Evolutionary conservation across 2,888 invertebrate genomes (phyloP).

Genomic region (Barypeithes pellucidus): DNA sequence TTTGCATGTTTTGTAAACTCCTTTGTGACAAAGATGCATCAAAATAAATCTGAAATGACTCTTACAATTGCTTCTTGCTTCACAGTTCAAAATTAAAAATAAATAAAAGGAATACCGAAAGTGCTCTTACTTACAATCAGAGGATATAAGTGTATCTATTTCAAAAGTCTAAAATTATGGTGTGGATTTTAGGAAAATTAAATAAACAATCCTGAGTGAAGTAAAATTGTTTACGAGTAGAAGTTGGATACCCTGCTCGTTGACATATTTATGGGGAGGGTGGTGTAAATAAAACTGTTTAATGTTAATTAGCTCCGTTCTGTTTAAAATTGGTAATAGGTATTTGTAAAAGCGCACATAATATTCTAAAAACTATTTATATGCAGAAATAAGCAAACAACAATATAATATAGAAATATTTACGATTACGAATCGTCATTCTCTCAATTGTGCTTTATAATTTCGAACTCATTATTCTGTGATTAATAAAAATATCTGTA

Average conservation of each 20-base stretch:
- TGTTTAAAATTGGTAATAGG: slow-evolving; percentile 1
- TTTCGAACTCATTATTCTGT: too few species aligned
- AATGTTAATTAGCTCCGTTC: slow-evolving; percentile 16
- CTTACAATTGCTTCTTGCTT: neutral
- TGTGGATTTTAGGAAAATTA: slow-evolving; percentile 20
- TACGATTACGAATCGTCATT: too few species aligned
- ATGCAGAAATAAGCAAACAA: neutral
- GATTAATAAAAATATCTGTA: too few species aligned
- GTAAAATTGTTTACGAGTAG: slow-evolving; percentile 20
- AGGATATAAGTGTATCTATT: neutral
- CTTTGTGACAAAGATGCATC: too few species aligned
- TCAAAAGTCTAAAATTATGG: slow-evolving; percentile 10
- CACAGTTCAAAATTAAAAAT: too few species aligned
- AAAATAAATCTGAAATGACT: too few species aligned
- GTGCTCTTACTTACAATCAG: neutral
- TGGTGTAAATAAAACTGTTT: slow-evolving; percentile 24
- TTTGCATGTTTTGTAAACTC: too few species aligned
- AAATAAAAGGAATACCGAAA: neutral
- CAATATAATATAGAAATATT: too few species aligned
- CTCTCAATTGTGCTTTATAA: too few species aligned
- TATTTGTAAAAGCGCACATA: neutral
- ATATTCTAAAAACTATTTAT: too few species aligned
- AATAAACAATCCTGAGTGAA: slow-evolving; percentile 20
- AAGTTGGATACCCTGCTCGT: slow-evolving; percentile 10
- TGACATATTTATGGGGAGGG: slow-evolving; percentile 19